Evolutionary conservation across 2,888 invertebrate species (phyloP), one percentile per base, ranked within the genome.

Genomic region (Thera obeliscata): DNA sequence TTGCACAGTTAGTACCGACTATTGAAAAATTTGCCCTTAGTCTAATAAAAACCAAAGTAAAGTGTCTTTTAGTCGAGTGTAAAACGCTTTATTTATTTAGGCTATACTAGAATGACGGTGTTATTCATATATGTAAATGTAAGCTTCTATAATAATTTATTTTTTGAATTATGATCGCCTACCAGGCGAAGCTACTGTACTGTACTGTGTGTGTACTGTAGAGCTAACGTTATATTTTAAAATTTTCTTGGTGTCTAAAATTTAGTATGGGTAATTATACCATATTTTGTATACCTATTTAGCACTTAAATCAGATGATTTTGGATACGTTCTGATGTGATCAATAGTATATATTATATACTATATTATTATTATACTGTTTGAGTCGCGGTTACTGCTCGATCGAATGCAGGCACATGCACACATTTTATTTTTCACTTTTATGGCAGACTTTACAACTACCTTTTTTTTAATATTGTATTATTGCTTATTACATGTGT

Each of bases 71-170:
- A 93, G 89, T 90, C 88, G 87, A 91, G 91, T 90, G 91, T 92
- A 81, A 91, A 91, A 92, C 93, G 92, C 91, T 93, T 91, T 91
- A 91, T 92, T 90, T 89, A 90, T 90, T 84, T 84, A 86, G 76
- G 75, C 72, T 83, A 81, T 70, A 52, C 49, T 58, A 61, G 5
- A 55, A 52, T 56, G 54, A 55, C 22, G 22, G 22, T 61, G 54
- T 58, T 12, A 54, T 41, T 41, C 48, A 49, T 61, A 11, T 61
- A 8, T 58, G 41, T 61, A 56, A 33, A 41, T 58, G 1, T 67
- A 60, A 43, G 48, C 2, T 12, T 59, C 12, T 55, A 64, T 56
- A 38, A 6, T 33, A 61, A 61, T 64, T 54, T 48, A 50, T 57
- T 50, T 11, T 48, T 55, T 48, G 9, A 43, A 52, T 41, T 33